Conservation (phyloP, 2,113 vertebrate species). For the Callionymus lyra region DNA sequence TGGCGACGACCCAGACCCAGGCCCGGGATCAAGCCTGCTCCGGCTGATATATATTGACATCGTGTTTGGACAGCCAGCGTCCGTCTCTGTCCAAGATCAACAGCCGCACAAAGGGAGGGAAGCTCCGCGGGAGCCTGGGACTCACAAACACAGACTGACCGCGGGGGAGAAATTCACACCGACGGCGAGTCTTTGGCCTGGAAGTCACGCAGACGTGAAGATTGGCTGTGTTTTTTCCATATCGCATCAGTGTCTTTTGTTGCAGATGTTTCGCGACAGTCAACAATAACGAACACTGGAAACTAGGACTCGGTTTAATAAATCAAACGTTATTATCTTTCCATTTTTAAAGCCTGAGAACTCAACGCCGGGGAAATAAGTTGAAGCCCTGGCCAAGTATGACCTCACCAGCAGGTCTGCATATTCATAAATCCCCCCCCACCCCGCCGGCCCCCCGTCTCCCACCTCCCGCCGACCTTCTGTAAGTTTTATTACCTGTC, state of each 20-base stretch:
- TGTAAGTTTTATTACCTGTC: conserved; percentile 5
- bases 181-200: conserved; percentile 10
- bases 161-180: conserved; percentile 14
- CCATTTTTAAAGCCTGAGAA: conserved; percentile 11
- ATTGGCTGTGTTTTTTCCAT: no score
- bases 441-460: conserved; percentile 4
- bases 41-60: conserved; percentile 24
- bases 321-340: conserved; percentile 15
- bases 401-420: conserved; percentile 37
- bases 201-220: no score
- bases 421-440: conserved; percentile 1
- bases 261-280: conserved; percentile 7
- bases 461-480: no score
- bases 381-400: conserved; percentile 27
- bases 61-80: conserved; percentile 28
- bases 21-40: conserved; percentile 18
- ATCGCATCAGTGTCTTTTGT: conserved; percentile 25
- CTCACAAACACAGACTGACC: conserved; percentile 24
- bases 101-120: conserved; percentile 37
- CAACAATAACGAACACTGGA: conserved; percentile 15
- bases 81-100: conserved; percentile 45
- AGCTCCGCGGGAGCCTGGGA: conserved; percentile 36
- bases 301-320: conserved; percentile 19
- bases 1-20: conserved; percentile 21
- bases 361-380: background rate